phyloP scores from a whole-genome alignment of 2,797 vertebrate species.

The Centroberyx gerrardi region DNA sequence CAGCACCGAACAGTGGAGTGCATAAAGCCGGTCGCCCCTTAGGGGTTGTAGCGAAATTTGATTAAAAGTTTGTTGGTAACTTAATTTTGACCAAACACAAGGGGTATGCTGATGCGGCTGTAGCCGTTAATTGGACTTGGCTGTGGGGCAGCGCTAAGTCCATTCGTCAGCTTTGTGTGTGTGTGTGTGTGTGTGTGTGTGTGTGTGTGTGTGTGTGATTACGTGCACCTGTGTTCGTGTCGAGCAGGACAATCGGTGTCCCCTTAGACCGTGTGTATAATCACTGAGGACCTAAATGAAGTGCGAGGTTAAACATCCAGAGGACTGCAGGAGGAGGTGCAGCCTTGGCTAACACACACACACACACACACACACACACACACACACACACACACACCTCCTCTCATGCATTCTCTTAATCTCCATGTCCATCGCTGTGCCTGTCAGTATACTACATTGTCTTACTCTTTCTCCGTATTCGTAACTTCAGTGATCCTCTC shows the following conservation, averaged over 20 bases:
- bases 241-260: conserved; percentile 54
- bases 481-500: conserved; percentile 11
- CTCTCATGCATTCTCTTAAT: conserved; percentile 1
- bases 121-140: conserved; percentile 72
- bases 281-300: conserved; percentile 50
- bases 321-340: background rate
- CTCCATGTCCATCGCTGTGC: background rate
- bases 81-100: conserved; percentile 74
- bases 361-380: conserved; percentile 26
- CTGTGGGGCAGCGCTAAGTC: conserved; percentile 42
- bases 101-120: conserved; percentile 69
- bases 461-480: background rate
- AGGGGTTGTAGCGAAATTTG: conserved; percentile 59
- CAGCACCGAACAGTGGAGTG: conserved; percentile 16
- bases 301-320: conserved; percentile 35
- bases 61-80: conserved; percentile 79
- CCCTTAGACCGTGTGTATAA: conserved; percentile 39
- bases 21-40: conserved; percentile 38
- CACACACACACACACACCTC: conserved; percentile 2
- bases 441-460: background rate
- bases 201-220: background rate
- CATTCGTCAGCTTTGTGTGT: conserved; percentile 49
- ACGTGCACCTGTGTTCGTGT: conserved; percentile 24
- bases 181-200: conserved; percentile 34
- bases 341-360: conserved; percentile 4